Base-by-base conservation (phyloP, 2,113 vertebrate species). In the Jacana jacana region DNA sequence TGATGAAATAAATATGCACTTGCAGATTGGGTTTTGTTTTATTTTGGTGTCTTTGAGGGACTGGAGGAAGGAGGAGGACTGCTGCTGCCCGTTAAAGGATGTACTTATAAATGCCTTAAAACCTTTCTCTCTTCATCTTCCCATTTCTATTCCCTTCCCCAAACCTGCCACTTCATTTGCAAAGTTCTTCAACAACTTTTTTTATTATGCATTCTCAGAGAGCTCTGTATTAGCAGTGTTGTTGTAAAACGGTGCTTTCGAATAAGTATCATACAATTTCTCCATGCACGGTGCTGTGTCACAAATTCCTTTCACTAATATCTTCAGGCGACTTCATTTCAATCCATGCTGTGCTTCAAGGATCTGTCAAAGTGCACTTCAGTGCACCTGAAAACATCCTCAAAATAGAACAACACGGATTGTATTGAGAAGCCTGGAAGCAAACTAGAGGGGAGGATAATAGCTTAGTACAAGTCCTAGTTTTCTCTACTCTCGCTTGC, bases 381-480 rank as follows among this genome's bases (percentile, higher is more conserved):
- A 40, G 3, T 86, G 81, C 17, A 33, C 65, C 68, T 77, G 73
- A 88, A 92, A 93, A 81, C 75, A 77, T 91, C 55, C 25, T 94
- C 73, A 81, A 69, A 95, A 84, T 60, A 81, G 78, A 89, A 31
- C 49, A 79, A 46, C 70, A 73, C 39, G 81, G 49, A 91, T 93
- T 96, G 82, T 96, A 88, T 85, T 66, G 91, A 96, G 89, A 40
- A 46, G 30, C 79, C 94, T 96, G 39, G 60, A 76, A 94, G 69
- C 68, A 79, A 92, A 76, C 72, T 80, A 13, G 48, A 84, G 37
- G 48, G 60, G 48, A 58, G 44, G 61, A 19, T 70, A 88, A 66
- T 52, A 78, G 31, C 58, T 54, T 72, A 75, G 46, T n/a, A 42
- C n/a, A 81, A 86, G n/a, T 82, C 37, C 31, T 89, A 15, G 39